A percentile compares a stretch with the other conserved stretches of the same genome.
Conservation (phyloP, 2,113 vertebrate genomes). For the Tonatia bakeri region DNA sequence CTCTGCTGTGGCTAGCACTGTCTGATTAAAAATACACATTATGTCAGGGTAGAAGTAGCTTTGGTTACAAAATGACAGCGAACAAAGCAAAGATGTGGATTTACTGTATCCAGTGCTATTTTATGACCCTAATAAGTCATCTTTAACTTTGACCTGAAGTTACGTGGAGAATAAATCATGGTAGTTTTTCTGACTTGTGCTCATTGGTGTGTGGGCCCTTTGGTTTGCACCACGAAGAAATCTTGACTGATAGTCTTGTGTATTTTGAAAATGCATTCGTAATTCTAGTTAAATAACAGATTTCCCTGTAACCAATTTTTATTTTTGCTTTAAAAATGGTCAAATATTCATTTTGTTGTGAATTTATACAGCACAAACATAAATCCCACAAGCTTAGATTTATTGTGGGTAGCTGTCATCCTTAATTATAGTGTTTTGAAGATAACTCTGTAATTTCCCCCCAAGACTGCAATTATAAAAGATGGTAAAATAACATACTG, state of each 20-base stretch:
- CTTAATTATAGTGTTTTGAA: conserved; percentile 46
- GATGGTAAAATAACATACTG: neutral
- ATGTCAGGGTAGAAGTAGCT: conserved; percentile 50
- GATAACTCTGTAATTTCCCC: neutral
- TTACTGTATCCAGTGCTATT: conserved; percentile 37
- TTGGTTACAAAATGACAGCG: conserved; percentile 55
- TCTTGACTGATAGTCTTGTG: conserved; percentile 6
- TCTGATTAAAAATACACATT: conserved; percentile 68
- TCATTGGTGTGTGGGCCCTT: neutral
- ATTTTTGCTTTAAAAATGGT: conserved; percentile 49
- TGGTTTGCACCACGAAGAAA: neutral
- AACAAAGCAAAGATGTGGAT: conserved; percentile 60
- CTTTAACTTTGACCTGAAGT: conserved; percentile 66
- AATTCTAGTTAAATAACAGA: conserved; percentile 21
- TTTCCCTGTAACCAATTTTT: neutral
- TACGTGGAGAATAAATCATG: conserved; percentile 40
- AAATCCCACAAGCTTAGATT: conserved; percentile 44
- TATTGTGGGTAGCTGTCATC: conserved; percentile 23
- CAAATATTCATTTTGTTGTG: neutral
- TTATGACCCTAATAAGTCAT: conserved; percentile 67
- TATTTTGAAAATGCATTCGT: neutral
- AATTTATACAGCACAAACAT: conserved; percentile 22
- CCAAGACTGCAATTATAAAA: neutral
- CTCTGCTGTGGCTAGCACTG: conserved; percentile 47
- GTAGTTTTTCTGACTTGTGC: neutral